Conservation (phyloP, 2,888 invertebrate genomes). For the Plebejus argus region DNA sequence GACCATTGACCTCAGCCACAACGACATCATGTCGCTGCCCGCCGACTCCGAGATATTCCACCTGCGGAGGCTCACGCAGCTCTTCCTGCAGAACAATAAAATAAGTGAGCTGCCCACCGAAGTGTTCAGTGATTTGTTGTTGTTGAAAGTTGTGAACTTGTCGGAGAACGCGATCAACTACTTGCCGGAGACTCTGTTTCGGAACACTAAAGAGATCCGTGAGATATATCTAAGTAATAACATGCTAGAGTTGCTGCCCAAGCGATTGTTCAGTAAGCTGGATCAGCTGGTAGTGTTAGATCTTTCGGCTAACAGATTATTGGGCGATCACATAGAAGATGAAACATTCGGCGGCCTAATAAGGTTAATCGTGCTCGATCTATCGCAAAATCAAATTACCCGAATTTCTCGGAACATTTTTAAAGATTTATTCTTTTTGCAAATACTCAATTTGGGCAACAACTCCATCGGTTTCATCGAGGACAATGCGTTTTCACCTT, state of each 20-base stretch:
- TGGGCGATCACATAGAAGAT: slow-evolving; percentile 91
- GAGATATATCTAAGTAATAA: slow-evolving; percentile 94
- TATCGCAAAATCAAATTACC: slow-evolving; percentile 90
- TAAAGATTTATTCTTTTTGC: slow-evolving; percentile 92
- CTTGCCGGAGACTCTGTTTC: slow-evolving; percentile 90
- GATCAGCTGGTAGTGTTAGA: slow-evolving; percentile 93
- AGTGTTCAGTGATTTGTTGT: slow-evolving; percentile 88
- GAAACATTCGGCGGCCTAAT: slow-evolving; percentile 93
- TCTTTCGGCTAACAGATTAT: slow-evolving; percentile 91
- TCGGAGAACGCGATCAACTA: slow-evolving; percentile 92
- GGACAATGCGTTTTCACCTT: slow-evolving; percentile 91
- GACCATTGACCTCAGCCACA: slow-evolving; percentile 89
- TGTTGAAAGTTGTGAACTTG: slow-evolving; percentile 90
- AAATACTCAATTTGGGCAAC: slow-evolving; percentile 91
- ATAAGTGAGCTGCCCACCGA: slow-evolving; percentile 88
- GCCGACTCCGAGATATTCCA: slow-evolving; percentile 89
- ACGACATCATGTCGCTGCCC: slow-evolving; percentile 87
- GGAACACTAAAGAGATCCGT: slow-evolving; percentile 88
- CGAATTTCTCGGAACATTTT: slow-evolving; percentile 91
- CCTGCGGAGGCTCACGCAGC: slow-evolving; percentile 88
- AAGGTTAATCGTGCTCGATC: slow-evolving; percentile 91
- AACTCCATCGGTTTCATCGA: slow-evolving; percentile 92
- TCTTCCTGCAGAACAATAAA: slow-evolving; percentile 91
- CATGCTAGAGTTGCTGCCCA: slow-evolving; percentile 90
- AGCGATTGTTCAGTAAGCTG: slow-evolving; percentile 90